Evolutionary conservation across 2,113 vertebrate genomes (phyloP).

Genomic region (Bettongia penicillata): DNA sequence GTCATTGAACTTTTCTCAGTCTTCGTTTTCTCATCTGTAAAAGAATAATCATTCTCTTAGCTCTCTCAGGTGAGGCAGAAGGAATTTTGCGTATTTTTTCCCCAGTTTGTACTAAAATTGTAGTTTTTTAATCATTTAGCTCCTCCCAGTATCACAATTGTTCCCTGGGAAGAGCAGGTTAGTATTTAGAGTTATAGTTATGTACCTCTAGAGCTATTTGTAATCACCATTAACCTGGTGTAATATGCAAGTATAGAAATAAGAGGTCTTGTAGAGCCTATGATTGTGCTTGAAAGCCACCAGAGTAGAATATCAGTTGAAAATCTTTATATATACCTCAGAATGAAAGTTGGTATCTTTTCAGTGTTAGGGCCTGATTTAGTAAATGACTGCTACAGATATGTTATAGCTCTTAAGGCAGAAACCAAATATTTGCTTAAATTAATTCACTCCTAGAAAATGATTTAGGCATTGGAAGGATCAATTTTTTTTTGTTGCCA

Average conservation of each 20-base stretch:
- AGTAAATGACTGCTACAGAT: background rate
- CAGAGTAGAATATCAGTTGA: background rate
- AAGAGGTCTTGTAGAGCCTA: background rate
- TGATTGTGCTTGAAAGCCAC: background rate
- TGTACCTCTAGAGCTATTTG: background rate
- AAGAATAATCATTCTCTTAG: no score
- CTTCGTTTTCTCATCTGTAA: no score
- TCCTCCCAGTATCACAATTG: background rate
- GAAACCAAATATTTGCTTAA: background rate
- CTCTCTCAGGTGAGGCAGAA: background rate
- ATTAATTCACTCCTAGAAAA: background rate
- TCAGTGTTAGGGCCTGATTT: background rate
- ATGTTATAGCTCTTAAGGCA: background rate
- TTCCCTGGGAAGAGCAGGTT: background rate
- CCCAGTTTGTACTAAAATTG: no score
- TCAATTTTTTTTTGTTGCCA: background rate
- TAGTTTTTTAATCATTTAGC: no score
- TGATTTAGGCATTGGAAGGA: background rate
- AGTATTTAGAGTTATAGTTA: background rate
- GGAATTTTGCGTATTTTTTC: no score
- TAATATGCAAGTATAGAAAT: background rate
- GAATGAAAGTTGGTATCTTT: background rate
- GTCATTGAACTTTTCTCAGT: background rate
- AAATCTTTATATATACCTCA: background rate
- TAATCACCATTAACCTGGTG: background rate